These are phyloP conservation scores for Palythoa grandis DNA, from an alignment of 92 coral and sea anemone species.

Conservation along the genomic window DNA sequence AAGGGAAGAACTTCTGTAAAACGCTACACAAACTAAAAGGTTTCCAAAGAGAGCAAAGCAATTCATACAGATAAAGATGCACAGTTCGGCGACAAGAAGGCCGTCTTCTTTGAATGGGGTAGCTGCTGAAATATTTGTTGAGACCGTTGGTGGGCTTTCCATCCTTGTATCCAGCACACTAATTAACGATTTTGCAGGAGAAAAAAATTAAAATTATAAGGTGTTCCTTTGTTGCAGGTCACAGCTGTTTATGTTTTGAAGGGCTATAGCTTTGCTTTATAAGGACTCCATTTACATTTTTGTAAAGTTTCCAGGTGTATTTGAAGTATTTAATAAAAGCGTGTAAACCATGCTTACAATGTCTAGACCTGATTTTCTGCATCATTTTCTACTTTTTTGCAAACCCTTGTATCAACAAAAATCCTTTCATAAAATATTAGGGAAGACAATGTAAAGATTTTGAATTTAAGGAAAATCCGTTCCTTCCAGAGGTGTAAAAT, in stretches of 20 bases:
- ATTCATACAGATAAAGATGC: constrained; percentile 15
- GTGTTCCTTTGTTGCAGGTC: not conserved
- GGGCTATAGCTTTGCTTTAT: not conserved
- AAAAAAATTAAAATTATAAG: not conserved
- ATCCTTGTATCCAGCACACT: not conserved
- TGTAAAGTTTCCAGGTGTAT: constrained; percentile 1
- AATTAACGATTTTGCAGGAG: not conserved
- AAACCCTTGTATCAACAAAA: too few species aligned
- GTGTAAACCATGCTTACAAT: not conserved
- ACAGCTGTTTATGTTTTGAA: not conserved
- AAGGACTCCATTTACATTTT: not conserved
- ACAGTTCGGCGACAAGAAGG: not conserved
- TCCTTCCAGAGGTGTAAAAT: too few species aligned
- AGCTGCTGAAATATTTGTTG: not conserved
- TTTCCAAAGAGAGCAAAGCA: constrained; percentile 1
- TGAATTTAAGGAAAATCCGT: too few species aligned
- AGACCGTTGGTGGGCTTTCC: not conserved
- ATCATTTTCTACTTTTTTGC: too few species aligned
- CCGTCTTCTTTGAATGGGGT: not conserved
- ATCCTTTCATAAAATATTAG: too few species aligned
- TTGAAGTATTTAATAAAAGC: not conserved
- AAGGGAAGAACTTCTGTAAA: constrained; percentile 13
- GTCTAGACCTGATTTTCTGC: not conserved
- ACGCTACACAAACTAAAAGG: constrained; percentile 9
- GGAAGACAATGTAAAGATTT: too few species aligned